Evolutionary conservation across 2,113 vertebrate genomes (phyloP), one percentile per base, ranked within the genome.

Genomic region (Neodontobutis hainanensis): DNA sequence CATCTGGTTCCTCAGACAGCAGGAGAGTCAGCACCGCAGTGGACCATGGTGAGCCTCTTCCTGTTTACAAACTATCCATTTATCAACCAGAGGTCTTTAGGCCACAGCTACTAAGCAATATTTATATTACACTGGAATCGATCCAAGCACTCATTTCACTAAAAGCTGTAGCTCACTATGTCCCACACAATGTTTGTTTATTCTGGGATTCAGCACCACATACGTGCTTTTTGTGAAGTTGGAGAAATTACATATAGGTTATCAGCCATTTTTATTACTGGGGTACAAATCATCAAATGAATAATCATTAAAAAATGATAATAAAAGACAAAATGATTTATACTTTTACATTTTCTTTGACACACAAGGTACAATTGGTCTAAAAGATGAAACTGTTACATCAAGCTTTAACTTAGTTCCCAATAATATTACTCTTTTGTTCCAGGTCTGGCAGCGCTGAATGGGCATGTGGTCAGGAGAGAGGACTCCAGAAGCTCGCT

Each of bases 401-500:
- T 27, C 19, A 27, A 27, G 19, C 19, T 3, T 27, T 27, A 27
- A 27, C 19, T 27, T 27, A 27, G 19, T 27, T 27, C 19, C 19
- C 19, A 16, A 52, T 2, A n/a, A 0, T 15, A 3, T 36, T 6
- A 6, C 8, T 40, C 38, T 8, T 61, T 43, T 14, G 35, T 55
- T 67, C 5, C 79, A 95, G 95, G 90, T 48, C 90, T 88, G 0
- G 80, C 81, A 8, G 45, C 80, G 81, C 91, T 91, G 69, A 98
- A 98, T 16, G 95, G 95, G 61, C 94, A 93, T 3, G 7, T 79
- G 2, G 88, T 96, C 19, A 95, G 94, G 65, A 88, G 95, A 77
- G 96, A 98, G 40, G 96, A 98, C 89, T 97, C 96, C 0, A 92
- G 94, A 80, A 78, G 92, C 52, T 98, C 95, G n/a, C 86, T 98